Evolutionary conservation across 2,888 invertebrate genomes (phyloP).

Genomic region (Archips crataeganus): DNA sequence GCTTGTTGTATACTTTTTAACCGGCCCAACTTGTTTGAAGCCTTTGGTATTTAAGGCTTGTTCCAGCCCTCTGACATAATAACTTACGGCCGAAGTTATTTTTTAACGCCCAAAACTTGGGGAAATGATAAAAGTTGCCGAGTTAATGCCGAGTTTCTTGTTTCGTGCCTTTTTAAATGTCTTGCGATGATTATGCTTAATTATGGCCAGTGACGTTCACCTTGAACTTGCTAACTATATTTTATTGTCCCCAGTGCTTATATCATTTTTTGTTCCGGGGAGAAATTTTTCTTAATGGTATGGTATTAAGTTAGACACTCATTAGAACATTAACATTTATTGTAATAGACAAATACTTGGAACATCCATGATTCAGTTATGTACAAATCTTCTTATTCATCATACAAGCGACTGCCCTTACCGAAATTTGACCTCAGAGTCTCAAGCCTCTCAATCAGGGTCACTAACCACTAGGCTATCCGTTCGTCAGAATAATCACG

Average conservation of each 20-base stretch:
- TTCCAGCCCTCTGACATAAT: constrained; percentile 40
- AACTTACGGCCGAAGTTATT: constrained; percentile 45
- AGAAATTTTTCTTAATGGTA: not conserved
- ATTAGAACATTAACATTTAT: too few species aligned
- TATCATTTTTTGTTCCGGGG: not conserved
- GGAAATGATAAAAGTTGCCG: constrained; percentile 47
- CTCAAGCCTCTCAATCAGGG: too few species aligned
- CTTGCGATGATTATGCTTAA: constrained; percentile 47
- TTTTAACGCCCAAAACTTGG: constrained; percentile 45
- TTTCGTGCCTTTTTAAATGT: constrained; percentile 45
- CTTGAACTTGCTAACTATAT: constrained; percentile 39
- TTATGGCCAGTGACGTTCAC: constrained; percentile 38
- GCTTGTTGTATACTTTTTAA: constrained; percentile 65
- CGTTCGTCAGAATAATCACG: too few species aligned
- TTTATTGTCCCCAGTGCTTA: constrained; percentile 22
- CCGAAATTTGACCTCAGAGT: too few species aligned
- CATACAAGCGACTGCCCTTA: too few species aligned
- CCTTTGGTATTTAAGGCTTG: constrained; percentile 47
- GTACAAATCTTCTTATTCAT: too few species aligned
- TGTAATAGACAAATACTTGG: too few species aligned
- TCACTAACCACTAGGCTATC: too few species aligned
- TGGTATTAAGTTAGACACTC: too few species aligned
- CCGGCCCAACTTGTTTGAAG: constrained; percentile 44
- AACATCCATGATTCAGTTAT: too few species aligned
- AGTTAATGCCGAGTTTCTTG: constrained; percentile 45